Conservation (phyloP, 2,113 vertebrate genomes). For the Jacana jacana region DNA sequence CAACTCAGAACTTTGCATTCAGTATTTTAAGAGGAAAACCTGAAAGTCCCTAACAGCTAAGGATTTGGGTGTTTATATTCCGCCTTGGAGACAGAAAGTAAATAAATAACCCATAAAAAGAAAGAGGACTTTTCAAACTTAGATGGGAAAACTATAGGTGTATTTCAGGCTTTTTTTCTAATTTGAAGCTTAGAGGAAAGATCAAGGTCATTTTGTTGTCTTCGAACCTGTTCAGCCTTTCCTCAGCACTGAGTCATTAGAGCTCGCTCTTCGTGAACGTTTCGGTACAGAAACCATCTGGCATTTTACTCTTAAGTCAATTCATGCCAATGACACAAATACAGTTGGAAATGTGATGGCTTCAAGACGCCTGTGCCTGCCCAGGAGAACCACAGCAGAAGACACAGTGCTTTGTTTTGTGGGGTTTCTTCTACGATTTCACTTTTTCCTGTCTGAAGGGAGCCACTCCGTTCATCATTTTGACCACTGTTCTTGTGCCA, state of each 20-base stretch:
- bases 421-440: not conserved
- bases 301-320: not conserved
- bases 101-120: not conserved
- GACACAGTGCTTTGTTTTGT: not conserved
- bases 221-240: not conserved
- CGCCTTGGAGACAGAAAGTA: accelerated
- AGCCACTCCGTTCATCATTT: not conserved
- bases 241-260: not conserved
- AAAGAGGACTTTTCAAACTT: not conserved
- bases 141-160: not conserved
- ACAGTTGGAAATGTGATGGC: not conserved
- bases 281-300: not conserved
- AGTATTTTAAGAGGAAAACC: not conserved
- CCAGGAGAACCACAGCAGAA: not conserved
- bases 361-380: not conserved
- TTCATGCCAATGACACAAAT: not conserved
- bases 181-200: not conserved
- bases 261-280: not conserved
- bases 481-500: not conserved
- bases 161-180: accelerated
- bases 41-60: not conserved
- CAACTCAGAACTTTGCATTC: not conserved
- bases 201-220: not conserved
- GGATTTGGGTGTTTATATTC: not conserved
- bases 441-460: not conserved